These are phyloP conservation scores for Callithrix jacchus DNA, from an alignment of 2,113 vertebrate species.

Conservation along the genomic window DNA sequence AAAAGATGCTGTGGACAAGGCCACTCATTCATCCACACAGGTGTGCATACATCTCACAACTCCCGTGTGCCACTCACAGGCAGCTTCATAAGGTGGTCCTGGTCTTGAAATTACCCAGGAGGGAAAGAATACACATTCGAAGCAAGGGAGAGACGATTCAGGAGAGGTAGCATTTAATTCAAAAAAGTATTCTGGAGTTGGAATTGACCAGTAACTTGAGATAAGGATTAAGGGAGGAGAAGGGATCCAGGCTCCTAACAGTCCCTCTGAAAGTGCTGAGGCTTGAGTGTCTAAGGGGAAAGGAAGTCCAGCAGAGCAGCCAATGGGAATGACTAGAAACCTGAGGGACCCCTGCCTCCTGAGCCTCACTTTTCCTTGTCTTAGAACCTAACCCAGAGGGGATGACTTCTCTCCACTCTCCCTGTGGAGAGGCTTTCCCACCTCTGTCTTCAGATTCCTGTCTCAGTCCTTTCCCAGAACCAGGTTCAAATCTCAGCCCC, in stretches of 20 bases:
- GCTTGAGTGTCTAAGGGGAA: neutral
- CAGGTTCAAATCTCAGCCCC: neutral
- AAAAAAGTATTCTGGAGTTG: neutral
- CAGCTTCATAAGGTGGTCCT: no score
- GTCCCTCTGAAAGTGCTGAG: neutral
- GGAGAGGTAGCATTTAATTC: neutral
- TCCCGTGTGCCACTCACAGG: accelerated
- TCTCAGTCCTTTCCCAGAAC: neutral
- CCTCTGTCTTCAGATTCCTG: neutral
- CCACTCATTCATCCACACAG: accelerated
- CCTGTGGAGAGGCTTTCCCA: no score
- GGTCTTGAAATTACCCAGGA: neutral
- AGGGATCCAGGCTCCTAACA: neutral
- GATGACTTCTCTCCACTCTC: neutral
- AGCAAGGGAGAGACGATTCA: neutral
- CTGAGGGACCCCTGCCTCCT: neutral
- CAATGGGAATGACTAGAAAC: no score
- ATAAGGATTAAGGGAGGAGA: neutral
- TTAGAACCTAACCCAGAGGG: neutral
- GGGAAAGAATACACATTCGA: neutral
- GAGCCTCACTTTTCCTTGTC: neutral
- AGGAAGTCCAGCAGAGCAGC: no score
- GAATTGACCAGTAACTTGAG: accelerated
- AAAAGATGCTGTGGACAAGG: neutral
- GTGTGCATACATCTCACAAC: neutral